Conservation (phyloP, 2,888 invertebrate species). For the Dimorphilus gyrociliatus region DNA sequence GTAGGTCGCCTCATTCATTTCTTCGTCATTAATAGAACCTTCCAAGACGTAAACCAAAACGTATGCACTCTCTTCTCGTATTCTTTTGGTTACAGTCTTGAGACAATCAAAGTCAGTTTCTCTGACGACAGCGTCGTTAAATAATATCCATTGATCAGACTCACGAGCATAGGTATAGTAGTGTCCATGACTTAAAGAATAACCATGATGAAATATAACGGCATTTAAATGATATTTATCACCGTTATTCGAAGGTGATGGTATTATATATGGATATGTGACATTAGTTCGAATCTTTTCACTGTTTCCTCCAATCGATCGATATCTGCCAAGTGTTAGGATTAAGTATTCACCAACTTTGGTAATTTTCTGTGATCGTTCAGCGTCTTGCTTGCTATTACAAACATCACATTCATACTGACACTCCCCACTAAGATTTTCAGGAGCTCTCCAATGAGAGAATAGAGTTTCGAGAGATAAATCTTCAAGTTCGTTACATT, state of each 20-base stretch:
- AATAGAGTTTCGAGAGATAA: no score
- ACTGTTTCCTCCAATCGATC: no score
- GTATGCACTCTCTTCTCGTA: slow-evolving; percentile 61
- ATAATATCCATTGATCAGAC: slow-evolving; percentile 21
- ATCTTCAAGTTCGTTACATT: no score
- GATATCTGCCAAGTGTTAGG: slow-evolving; percentile 56
- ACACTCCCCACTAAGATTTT: slow-evolving; percentile 61
- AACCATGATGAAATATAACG: slow-evolving; percentile 66
- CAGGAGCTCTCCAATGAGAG: no score
- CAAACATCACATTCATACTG: slow-evolving; percentile 64
- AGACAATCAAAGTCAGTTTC: slow-evolving; percentile 25
- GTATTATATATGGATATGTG: slow-evolving; percentile 27
- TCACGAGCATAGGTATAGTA: slow-evolving; percentile 59
- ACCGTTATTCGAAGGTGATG: slow-evolving; percentile 11
- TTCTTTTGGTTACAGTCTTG: slow-evolving; percentile 22
- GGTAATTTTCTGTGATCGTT: slow-evolving; percentile 51
- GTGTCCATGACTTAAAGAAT: slow-evolving; percentile 66
- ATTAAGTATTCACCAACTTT: slow-evolving; percentile 60
- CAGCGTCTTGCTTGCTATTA: slow-evolving; percentile 56
- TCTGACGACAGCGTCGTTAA: neutral
- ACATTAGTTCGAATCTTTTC: slow-evolving; percentile 52
- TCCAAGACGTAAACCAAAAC: slow-evolving; percentile 68
- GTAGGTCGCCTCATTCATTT: no score
- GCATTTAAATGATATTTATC: slow-evolving; percentile 57
- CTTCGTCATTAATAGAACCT: no score